phyloP scores from a whole-genome alignment of 2,797 vertebrate species.

The Cottoperca gobio region DNA sequence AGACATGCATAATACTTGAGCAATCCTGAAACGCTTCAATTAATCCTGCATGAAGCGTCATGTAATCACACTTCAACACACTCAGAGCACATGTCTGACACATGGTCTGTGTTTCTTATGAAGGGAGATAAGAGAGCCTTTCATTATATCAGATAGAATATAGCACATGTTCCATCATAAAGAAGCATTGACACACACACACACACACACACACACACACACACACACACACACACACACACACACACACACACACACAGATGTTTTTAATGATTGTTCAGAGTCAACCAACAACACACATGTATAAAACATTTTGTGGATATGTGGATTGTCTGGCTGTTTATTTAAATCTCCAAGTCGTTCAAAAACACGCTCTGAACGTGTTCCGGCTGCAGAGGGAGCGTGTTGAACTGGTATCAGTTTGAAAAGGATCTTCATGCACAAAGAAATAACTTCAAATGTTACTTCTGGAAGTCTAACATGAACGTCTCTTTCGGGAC shows the following conservation, averaged over 20 bases:
- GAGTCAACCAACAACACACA: too few relatives aligned
- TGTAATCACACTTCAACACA: constrained; percentile 35
- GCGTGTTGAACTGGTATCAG: background rate
- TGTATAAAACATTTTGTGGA: too few relatives aligned
- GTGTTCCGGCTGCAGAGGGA: background rate
- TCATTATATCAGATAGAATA: background rate
- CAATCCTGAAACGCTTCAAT: constrained; percentile 30
- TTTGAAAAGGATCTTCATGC: background rate
- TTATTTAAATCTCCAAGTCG: background rate
- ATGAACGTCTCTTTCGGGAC: too few relatives aligned
- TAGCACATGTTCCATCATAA: background rate
- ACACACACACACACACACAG: too few relatives aligned
- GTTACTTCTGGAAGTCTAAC: background rate
- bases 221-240: too few relatives aligned
- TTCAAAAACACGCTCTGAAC: background rate
- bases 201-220: too few relatives aligned
- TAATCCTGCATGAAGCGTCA: constrained; percentile 13
- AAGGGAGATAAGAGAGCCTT: constrained; percentile 9
- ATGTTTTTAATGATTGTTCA: too few relatives aligned
- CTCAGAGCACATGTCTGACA: constrained; percentile 6
- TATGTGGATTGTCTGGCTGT: background rate
- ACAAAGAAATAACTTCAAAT: background rate
- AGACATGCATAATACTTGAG: constrained; percentile 29
- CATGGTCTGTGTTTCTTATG: constrained; percentile 6
- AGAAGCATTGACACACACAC: too few relatives aligned